Evolutionary conservation across 2,888 invertebrate species (phyloP), one percentile per base, ranked within the genome.

Genomic region (Gandaritis pyraliata): DNA sequence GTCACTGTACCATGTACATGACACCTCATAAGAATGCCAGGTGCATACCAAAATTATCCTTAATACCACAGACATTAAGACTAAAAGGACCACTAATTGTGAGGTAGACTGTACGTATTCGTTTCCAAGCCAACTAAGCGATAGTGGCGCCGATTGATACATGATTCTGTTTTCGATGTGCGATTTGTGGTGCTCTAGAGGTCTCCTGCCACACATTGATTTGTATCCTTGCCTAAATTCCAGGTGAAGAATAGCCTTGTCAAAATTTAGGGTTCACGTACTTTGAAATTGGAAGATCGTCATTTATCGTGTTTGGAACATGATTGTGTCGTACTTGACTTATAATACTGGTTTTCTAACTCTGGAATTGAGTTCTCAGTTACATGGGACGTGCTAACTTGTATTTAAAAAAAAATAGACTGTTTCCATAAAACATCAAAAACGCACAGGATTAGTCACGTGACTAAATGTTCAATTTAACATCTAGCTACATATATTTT

Each of bases 111-210:
- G 64, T 58, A 63, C 68, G 65, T 66, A 69, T 69, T 64, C 65
- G 66, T 68, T 67, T 68, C 67, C 55, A 39, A 58, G 53, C 65
- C 60, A 65, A 60, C 62, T 65, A 68, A 68, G 66, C 62, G 63
- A 56, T 65, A 66, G 70, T 72, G 65, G 65, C 72, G 70, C 68
- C 74, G 71, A 78, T 76, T 80, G 77, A 76, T 75, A 76, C 76
- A 74, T 72, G 78, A 79, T 78, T 78, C 80, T 71, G 76, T 77
- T 74, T 74, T 72, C 65, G 68, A 64, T 64, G 71, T 64, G 70
- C 65, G 68, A 72, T 69, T 66, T 66, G 64, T 65, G 60, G 65
- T 58, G 58, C 65, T 61, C 52, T 29, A 33, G 56, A 49, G 58
- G 63, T 68, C 57, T 68, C 64, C 52, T 55, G 51, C 56, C 51